A percentile compares a stretch with the other conserved stretches of the same genome.
These are phyloP conservation scores for Microplitis manilae DNA, from an alignment of 2,888 invertebrate genomes.

Conservation along the genomic window DNA sequence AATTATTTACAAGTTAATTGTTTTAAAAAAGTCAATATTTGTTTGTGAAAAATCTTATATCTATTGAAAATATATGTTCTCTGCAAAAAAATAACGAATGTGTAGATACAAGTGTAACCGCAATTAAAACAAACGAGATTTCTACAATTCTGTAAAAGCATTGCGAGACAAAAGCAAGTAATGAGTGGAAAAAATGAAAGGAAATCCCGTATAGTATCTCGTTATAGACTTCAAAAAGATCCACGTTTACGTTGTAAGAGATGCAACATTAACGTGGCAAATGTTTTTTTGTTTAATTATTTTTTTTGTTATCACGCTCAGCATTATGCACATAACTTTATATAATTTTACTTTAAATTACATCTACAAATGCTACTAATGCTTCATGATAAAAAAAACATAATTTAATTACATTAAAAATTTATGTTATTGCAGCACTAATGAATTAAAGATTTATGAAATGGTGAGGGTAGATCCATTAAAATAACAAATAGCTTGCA, in stretches of 20 bases:
- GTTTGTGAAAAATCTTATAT: background rate
- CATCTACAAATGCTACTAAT: too few relatives aligned
- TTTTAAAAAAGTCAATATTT: too few relatives aligned
- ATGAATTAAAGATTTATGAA: conserved; percentile 18
- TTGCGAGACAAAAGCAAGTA: conserved; percentile 41
- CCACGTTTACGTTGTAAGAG: conserved; percentile 4
- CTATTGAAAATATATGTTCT: background rate
- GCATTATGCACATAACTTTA: background rate
- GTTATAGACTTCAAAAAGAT: conserved; percentile 23
- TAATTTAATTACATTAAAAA: background rate
- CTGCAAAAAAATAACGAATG: background rate
- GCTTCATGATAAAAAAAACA: too few relatives aligned
- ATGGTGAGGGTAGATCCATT: conserved; percentile 18
- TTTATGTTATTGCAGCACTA: background rate
- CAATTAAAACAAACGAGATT: conserved; percentile 42
- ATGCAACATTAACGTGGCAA: background rate
- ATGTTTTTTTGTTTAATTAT: background rate
- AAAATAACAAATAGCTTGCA: conserved; percentile 24
- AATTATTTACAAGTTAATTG: too few relatives aligned
- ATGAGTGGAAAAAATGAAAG: conserved; percentile 40
- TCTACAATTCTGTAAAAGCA: conserved; percentile 11
- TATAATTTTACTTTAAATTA: background rate
- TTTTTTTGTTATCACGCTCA: background rate
- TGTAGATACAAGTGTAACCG: conserved; percentile 29
- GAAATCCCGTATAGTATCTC: conserved; percentile 28